Evolutionary conservation across 2,888 invertebrate species (phyloP), one percentile per base, ranked within the genome.

Genomic region (Pterostichus madidus): DNA sequence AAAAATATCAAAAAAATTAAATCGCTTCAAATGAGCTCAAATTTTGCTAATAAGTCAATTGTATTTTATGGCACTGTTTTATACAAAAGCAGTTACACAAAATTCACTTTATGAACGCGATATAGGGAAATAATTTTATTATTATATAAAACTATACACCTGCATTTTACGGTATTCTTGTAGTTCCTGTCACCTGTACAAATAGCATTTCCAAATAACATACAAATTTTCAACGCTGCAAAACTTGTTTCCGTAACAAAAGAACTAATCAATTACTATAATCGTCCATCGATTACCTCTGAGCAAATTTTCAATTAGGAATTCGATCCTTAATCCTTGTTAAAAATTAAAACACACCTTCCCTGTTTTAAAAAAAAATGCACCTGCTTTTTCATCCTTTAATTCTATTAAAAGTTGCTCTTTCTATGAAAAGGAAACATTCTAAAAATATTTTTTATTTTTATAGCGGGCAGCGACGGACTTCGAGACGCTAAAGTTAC

Each of bases 361-460:
- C 32, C 15, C 39, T 13, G 7, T n/a, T 35, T n/a, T 64, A 17
- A 3, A 39, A 39, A 61, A 61, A 53, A 13, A 53, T 31, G 3
- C 39, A 64, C 39, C 64, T 64, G 32, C 64, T 39, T 10, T 32
- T 61, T 64, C 13, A 13, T 39, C 13, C 64, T 64, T 64, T 35
- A 39, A 59, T 31, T 59, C 59, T 64, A 35, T 64, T 64, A 64
- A 31, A n/a, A 31, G 32, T 71, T 15, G 2, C 44, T 35, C n/a
- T n/a, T n/a, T n/a, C 5, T 32, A 35, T 35, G 64, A 64, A 56
- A 71, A 44, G 68, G 13, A 17, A 15, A 71, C 39, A 71, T 39
- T 44, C 17, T 71, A 44, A 71, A 68, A 39, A 44, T 39, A 71
- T 39, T 64, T 68, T 71, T 44, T 71, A 71, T 71, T 71, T 71